Evolutionary conservation across 2,113 vertebrate species (phyloP), one percentile per base, ranked within the genome.

Genomic region (Paralichthys olivaceus): DNA sequence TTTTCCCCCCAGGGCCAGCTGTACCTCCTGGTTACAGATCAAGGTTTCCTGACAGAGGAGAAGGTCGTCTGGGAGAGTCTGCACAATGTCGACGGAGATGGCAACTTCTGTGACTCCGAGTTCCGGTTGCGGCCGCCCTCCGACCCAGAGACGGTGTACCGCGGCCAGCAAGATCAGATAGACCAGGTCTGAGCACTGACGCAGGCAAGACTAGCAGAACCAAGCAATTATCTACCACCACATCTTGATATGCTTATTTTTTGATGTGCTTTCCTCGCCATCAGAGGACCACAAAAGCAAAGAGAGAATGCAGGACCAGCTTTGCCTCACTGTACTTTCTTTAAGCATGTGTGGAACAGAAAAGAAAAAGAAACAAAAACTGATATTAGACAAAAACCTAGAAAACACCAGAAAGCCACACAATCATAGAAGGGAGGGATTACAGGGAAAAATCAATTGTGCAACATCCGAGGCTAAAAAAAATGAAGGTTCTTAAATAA

Each of bases 21-120:
- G 65, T 99, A 99, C 91, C 94, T 97, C 80, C 93, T 99, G 89
- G 98, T 99, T 78, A 99, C 98, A 60, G 98, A 99, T 88, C 98
- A 99, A 90, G 98, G 98, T 26, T 99, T 99, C 92, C 95, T 99
- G 74, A 99, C 97, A 0, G 98, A 99, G 90, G 98, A 99, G 90
- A 98, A 98, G 81, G 95, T 99, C 76, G 97, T 99, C 51, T 99
- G 98, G 98, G 98, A 99, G 91, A 99, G 98, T 88, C 94, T 99
- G 40, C 98, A 99, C 83, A 99, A 98, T 23, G 98, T 99, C 5
- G 98, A 98, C 9, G 98, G 98, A 26, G 98, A 99, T 19, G 96
- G 98, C 45, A 98, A 99, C 83, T 99, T 99, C 92, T 99, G 97
- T 64, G 97, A 99, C 63, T 99, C 98, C 0, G 96, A 97, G 83